Base-by-base conservation (phyloP, 2,888 invertebrate species). In the Catocala fraxini region DNA sequence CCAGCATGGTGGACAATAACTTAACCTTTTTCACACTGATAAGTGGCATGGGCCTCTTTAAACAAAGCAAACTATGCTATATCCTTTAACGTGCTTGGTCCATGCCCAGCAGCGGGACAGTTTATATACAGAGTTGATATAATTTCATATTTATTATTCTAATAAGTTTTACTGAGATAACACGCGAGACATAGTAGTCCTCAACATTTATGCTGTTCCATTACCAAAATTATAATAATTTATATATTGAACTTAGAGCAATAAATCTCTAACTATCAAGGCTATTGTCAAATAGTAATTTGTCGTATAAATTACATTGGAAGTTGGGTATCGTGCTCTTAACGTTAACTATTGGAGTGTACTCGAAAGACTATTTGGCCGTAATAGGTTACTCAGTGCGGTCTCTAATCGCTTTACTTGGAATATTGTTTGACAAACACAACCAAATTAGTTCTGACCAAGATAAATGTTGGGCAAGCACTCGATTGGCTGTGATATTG, bases 381-480 rank as follows among this genome's bases (percentile, higher is more conserved):
- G 51, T 75, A 74, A 75, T 73, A 69, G 68, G 61, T 67, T 64
- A 68, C 68, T 70, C 76, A 76, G 72, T 79, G 76, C 72, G 70
- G 65, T 67, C 61, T 73, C 68, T 79, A 83, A 84, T 83, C 80
- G 77, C 75, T 81, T 82, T 81, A 76, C 81, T 81, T 70, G 43
- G 66, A 74, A 71, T 71, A 78, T 82, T 78, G 79, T 72, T 81
- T 80, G 79, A 73, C 81, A 82, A 73, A 79, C 71, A 70, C 57
- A 70, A 48, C 42, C 48, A 68, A 74, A 74, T 76, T 80, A 73
- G 68, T 72, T 69, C 42, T 46, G 51, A 59, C 71, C 65, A 66
- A 80, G 77, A 71, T 71, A 79, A 77, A 74, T 72, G 69, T 70
- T 76, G 34, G 60, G 33, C 6, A 6, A 71, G 59, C 64, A 59